These are phyloP conservation scores for Brachyistius frenatus DNA, from an alignment of 2,113 vertebrate species.

Conservation along the genomic window DNA sequence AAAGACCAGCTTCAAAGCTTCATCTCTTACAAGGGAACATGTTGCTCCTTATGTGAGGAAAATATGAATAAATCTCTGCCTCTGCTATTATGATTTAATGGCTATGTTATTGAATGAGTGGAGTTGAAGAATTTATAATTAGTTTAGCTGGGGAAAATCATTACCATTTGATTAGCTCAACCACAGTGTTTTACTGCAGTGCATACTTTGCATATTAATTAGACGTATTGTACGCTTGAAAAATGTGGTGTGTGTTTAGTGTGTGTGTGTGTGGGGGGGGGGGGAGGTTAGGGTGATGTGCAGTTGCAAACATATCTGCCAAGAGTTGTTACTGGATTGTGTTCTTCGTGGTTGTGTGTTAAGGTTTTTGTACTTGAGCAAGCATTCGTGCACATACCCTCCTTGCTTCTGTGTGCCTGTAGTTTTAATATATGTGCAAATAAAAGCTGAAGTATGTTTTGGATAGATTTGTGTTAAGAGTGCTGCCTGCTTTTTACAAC, in stretches of 20 bases:
- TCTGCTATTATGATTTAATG: slow-evolving; percentile 72
- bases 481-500: slow-evolving; percentile 9
- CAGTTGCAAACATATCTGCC: too few species aligned
- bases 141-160: slow-evolving; percentile 73
- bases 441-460: slow-evolving; percentile 10
- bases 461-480: slow-evolving; percentile 12
- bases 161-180: slow-evolving; percentile 76
- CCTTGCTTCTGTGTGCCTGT: neutral
- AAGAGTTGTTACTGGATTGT: neutral
- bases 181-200: slow-evolving; percentile 54
- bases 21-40: slow-evolving; percentile 55
- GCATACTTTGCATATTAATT: slow-evolving; percentile 66
- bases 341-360: neutral
- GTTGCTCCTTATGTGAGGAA: slow-evolving; percentile 75
- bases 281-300: neutral
- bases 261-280: too few species aligned
- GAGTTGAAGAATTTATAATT: slow-evolving; percentile 74
- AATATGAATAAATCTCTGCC: slow-evolving; percentile 75
- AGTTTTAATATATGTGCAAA: slow-evolving; percentile 5
- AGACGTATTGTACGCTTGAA: slow-evolving; percentile 16
- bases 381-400: too few species aligned
- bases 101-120: slow-evolving; percentile 69
- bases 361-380: neutral
- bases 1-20: slow-evolving; percentile 81
- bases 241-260: neutral